These are phyloP conservation scores for Hephaestus fuliginosus DNA, from an alignment of 2,797 vertebrate genomes.

Conservation along the genomic window DNA sequence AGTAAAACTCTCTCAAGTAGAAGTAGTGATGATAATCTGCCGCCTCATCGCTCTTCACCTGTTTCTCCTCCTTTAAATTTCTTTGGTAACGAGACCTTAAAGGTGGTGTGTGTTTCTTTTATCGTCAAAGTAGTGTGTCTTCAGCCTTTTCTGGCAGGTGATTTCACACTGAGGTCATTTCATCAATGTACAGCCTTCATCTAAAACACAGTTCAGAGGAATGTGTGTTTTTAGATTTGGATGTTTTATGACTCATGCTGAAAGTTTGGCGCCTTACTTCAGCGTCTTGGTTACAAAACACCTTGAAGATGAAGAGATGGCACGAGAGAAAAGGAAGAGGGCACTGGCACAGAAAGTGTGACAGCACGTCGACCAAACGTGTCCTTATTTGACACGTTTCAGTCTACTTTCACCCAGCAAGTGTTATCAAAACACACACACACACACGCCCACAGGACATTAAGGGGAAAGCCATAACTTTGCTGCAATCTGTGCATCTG, in stretches of 20 bases:
- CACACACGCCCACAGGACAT: not conserved
- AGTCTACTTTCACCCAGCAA: slow-evolving; percentile 25
- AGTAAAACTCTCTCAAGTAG: not conserved
- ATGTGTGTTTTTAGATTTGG: slow-evolving; percentile 9
- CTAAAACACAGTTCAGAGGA: not conserved
- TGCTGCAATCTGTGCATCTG: slow-evolving; percentile 72
- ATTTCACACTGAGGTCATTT: slow-evolving; percentile 45
- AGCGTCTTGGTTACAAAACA: not conserved
- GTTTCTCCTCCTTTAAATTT: not conserved
- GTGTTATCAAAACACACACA: slow-evolving; percentile 40
- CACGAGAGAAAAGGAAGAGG: slow-evolving; percentile 1
- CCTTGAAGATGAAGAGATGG: not conserved
- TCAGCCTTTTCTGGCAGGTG: slow-evolving; percentile 31
- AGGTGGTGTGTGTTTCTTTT: slow-evolving; percentile 26
- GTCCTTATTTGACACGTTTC: slow-evolving; percentile 58
- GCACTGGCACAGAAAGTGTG: not conserved
- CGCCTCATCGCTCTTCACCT: not conserved
- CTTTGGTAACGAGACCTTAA: not conserved
- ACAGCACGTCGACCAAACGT: slow-evolving; percentile 15
- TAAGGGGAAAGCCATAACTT: slow-evolving; percentile 14
- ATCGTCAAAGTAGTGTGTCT: slow-evolving; percentile 5
- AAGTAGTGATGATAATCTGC: not conserved
- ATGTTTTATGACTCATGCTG: not conserved
- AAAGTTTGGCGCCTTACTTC: not conserved
- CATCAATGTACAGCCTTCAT: slow-evolving; percentile 32